Evolutionary conservation across 2,888 invertebrate species (phyloP), one percentile per base, ranked within the genome.

Genomic region (Pammene aurita): DNA sequence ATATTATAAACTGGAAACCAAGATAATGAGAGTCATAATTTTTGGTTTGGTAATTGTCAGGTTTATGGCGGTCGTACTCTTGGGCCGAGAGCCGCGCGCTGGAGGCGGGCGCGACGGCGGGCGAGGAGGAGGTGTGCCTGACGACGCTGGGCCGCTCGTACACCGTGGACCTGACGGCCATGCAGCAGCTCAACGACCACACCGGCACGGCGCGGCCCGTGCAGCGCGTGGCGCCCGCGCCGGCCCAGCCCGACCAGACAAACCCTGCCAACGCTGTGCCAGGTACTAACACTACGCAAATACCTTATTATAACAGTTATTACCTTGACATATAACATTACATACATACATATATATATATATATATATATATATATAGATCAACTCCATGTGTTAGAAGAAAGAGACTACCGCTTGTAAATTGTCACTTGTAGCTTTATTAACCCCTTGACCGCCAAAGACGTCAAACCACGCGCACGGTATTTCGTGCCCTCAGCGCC

Each of bases 181-280:
- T 99, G 98, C 98, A 98, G 88, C 98, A 99, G 93, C 97, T 99
- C 75, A 99, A 99, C 88, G 99, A 99, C 93, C 98, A 98, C 87
- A 98, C 98, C 0, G 99, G 99, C 72, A 98, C 98, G 38, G 96
- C 98, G 44, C 93, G 98, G 56, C 96, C 97, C 50, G 97, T 99
- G 73, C 98, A 98, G 87, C 95, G 98, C 54, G 94, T 96, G 34
- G 94, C 95, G 75, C 95, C 94, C 66, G 84, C 85, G 58, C 82
- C 83, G 46, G 71, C 77, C 10, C 72, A 76, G 60, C 65, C 77
- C 41, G 81, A 79, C 71, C 78, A 76, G 57, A 73, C 78, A 26
- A 72, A 78, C 52, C 72, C 78, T 60, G 61, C 80, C 55, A 78
- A 74, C 65, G 72, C 80, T 26, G 74, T 79, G 9, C 74, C 76